Evolutionary conservation across 2,113 vertebrate genomes (phyloP).

Genomic region (Hippocampus guttulatus): DNA sequence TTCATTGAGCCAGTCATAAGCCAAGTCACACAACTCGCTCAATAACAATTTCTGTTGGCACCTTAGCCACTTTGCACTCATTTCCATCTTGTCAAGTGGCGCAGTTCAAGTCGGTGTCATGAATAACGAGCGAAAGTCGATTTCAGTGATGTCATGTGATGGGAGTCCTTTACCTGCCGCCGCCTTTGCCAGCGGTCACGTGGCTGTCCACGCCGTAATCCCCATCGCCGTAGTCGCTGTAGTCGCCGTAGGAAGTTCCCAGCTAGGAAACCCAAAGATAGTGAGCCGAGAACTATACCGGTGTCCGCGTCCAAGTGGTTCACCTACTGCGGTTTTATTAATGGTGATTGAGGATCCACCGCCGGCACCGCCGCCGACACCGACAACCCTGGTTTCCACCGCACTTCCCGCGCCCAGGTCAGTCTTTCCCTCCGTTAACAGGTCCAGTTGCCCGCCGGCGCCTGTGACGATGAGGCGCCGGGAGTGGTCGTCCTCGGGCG

Average conservation of each 20-base stretch:
- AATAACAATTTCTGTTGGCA: too few relatives aligned
- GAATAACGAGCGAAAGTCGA: neutral
- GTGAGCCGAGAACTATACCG: neutral
- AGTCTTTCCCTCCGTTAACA: constrained; percentile 36
- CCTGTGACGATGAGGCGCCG: constrained; percentile 45
- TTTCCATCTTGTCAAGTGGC: too few relatives aligned
- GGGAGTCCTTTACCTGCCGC: constrained; percentile 3
- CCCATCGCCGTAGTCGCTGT: constrained; percentile 50
- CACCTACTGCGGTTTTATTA: constrained; percentile 60
- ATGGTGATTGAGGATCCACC: constrained; percentile 38
- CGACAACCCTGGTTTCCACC: constrained; percentile 40
- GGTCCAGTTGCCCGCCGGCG: constrained; percentile 37
- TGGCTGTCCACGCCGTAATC: constrained; percentile 52
- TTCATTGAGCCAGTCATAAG: too few relatives aligned
- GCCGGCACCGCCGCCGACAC: constrained; percentile 25
- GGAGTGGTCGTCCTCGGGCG: constrained; percentile 37
- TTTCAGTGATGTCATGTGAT: neutral
- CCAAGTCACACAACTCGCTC: too few relatives aligned
- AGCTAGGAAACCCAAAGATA: constrained; percentile 37
- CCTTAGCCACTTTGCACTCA: too few relatives aligned
- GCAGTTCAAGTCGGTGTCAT: neutral
- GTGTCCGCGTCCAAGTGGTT: neutral
- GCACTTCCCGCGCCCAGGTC: constrained; percentile 40
- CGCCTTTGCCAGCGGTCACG: constrained; percentile 35
- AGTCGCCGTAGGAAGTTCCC: constrained; percentile 50